Evolutionary conservation across 2,888 invertebrate species (phyloP).

Genomic region (Athalia cordata): DNA sequence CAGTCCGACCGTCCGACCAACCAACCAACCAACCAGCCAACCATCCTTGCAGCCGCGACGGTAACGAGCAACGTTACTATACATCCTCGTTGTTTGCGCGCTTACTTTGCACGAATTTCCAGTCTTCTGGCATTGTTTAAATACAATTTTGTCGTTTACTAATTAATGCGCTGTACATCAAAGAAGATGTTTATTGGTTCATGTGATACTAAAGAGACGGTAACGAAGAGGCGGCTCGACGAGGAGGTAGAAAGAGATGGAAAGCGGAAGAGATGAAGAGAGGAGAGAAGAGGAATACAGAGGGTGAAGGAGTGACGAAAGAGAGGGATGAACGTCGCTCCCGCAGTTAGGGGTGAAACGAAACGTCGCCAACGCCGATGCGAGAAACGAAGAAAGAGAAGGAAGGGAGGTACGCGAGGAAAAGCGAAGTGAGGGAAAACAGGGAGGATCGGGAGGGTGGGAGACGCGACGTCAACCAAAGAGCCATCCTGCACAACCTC

Average conservation of each 20-base stretch:
- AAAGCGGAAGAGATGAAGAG: neutral
- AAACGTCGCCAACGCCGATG: neutral
- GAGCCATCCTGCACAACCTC: conserved; percentile 6
- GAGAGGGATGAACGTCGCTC: conserved; percentile 44
- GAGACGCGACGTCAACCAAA: conserved; percentile 17
- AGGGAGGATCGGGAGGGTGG: conserved; percentile 25
- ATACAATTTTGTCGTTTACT: conserved; percentile 80
- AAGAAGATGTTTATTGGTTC: conserved; percentile 76
- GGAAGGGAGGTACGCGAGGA: conserved; percentile 48
- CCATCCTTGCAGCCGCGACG: conserved; percentile 15
- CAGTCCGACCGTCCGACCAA: conserved; percentile 1
- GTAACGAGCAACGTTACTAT: conserved; percentile 36
- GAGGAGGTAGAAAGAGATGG: conserved; percentile 56
- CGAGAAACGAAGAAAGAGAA: neutral
- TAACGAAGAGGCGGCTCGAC: conserved; percentile 72
- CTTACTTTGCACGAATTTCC: conserved; percentile 65
- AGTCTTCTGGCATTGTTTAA: conserved; percentile 75
- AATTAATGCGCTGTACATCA: conserved; percentile 77
- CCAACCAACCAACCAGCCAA: too few species aligned
- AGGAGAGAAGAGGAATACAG: neutral
- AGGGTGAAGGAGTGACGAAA: conserved; percentile 66
- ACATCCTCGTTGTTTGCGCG: conserved; percentile 66
- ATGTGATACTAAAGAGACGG: conserved; percentile 75
- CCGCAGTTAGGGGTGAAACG: conserved; percentile 30
- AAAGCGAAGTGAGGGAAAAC: conserved; percentile 48